Percentiles rank a stretch among this genome's conserved stretches.
phyloP scores from a whole-genome alignment of 2,113 vertebrate species.

The Myrmecophaga tridactyla region DNA sequence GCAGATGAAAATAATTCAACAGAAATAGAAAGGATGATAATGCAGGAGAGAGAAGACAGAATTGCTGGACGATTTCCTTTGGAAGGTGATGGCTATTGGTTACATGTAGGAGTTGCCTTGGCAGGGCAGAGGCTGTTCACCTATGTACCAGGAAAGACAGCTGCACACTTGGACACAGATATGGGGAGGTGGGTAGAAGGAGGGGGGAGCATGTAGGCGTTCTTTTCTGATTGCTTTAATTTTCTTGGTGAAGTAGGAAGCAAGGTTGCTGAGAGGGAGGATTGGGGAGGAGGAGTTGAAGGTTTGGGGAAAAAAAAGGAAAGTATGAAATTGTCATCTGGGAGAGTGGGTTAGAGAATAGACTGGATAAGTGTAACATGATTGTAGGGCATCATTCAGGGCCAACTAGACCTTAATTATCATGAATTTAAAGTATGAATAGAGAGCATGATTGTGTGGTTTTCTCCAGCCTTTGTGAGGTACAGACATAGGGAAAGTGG shows the following conservation, averaged over 20 bases:
- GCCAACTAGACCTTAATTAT: neutral
- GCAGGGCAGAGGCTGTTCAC: neutral
- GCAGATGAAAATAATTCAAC: neutral
- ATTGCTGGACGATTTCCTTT: accelerated
- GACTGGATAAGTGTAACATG: neutral
- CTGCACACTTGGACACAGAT: accelerated
- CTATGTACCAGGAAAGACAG: neutral
- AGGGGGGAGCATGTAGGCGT: accelerated
- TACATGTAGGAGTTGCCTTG: neutral
- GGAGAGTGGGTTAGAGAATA: neutral
- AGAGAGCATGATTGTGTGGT: neutral
- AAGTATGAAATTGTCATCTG: neutral
- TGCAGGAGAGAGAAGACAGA: neutral
- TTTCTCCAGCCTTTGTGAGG: accelerated
- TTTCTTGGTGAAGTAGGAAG: neutral
- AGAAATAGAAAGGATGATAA: neutral
- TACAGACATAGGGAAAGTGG: neutral
- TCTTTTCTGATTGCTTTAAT: neutral
- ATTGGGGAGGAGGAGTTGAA: neutral
- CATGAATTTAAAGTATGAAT: neutral
- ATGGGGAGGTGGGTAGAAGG: neutral
- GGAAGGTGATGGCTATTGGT: neutral
- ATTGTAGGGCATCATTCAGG: neutral
- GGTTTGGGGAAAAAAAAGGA: neutral
- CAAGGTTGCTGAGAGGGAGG: neutral